Conservation (phyloP, 1,140 invertebrate genomes). For the Rhopalosiphum maidis region DNA sequence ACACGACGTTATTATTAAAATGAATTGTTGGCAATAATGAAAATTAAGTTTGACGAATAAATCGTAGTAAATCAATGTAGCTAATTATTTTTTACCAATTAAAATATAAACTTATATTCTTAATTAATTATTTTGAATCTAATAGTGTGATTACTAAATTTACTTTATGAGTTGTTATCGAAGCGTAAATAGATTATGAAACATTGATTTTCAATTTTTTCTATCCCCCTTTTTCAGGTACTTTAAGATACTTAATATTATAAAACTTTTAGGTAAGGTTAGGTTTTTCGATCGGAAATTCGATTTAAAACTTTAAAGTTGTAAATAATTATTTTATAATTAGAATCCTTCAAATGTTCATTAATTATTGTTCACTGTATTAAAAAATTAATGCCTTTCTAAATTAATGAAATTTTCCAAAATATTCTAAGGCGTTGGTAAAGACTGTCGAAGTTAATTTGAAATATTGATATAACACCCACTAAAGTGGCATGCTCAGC, state of each 20-base stretch:
- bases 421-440: neutral
- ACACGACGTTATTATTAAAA: neutral
- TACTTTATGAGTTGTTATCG: too few species aligned
- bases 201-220: neutral
- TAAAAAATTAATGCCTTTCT: neutral
- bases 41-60: neutral
- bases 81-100: neutral
- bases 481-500: neutral
- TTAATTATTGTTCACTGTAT: neutral
- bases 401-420: constrained; percentile 8
- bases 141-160: neutral
- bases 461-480: constrained; percentile 1
- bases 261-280: neutral
- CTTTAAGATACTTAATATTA: neutral
- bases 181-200: neutral
- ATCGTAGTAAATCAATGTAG: neutral
- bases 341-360: neutral
- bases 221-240: neutral
- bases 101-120: neutral
- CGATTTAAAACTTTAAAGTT: neutral
- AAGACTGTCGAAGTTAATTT: neutral
- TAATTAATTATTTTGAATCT: neutral
- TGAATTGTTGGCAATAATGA: neutral
- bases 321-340: neutral
- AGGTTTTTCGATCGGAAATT: neutral